Evolutionary conservation across 2,113 vertebrate species (phyloP).

Genomic region (Echinops telfairi): DNA sequence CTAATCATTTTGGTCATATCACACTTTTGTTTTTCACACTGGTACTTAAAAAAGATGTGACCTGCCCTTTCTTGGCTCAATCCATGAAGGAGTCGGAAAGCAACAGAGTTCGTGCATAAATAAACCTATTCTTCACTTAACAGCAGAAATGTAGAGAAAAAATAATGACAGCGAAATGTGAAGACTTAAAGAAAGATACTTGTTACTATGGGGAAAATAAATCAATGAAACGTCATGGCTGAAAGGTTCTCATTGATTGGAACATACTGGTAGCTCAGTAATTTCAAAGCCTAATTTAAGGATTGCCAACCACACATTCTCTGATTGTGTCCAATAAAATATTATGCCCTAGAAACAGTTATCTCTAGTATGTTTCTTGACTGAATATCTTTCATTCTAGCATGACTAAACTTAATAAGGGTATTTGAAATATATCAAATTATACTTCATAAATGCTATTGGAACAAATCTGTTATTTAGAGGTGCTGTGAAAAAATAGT

Average conservation of each 20-base stretch:
- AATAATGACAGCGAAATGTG: constrained; percentile 83
- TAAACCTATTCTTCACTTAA: constrained; percentile 79
- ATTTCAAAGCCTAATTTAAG: constrained; percentile 87
- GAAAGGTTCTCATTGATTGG: constrained; percentile 93
- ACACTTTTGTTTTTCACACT: background rate
- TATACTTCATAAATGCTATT: constrained; percentile 15
- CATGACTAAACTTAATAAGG: constrained; percentile 73
- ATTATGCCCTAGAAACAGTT: constrained; percentile 83
- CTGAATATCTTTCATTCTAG: constrained; percentile 81
- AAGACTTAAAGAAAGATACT: constrained; percentile 86
- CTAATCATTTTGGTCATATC: background rate
- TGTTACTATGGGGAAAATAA: constrained; percentile 84
- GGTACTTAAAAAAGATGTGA: background rate
- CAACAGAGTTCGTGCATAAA: constrained; percentile 78
- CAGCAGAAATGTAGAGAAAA: constrained; percentile 77
- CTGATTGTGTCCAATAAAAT: constrained; percentile 86
- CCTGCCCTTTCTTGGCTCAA: constrained; percentile 46
- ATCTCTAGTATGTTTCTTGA: constrained; percentile 71
- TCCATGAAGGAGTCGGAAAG: constrained; percentile 43
- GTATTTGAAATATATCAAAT: constrained; percentile 64
- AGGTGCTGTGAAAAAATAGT: constrained; percentile 42
- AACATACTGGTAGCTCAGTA: constrained; percentile 90
- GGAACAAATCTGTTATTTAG: constrained; percentile 53
- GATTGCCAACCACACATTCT: constrained; percentile 85
- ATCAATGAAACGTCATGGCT: constrained; percentile 93